Percentiles rank a stretch among this genome's conserved stretches.
Conservation (phyloP, 2,113 vertebrate genomes). For the Fregetta grallaria region DNA sequence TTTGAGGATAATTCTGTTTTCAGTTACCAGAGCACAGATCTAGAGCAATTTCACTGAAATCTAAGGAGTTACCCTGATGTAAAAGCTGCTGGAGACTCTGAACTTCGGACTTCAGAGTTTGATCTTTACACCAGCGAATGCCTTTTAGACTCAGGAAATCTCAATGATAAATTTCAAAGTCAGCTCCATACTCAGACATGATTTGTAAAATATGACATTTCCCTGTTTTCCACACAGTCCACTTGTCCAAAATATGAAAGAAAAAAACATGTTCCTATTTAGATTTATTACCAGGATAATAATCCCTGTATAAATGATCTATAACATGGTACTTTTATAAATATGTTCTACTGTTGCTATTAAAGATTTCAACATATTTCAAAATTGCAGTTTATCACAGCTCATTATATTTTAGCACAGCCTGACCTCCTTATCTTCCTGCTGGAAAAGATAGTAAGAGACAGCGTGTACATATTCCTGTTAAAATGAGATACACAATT, state of each 20-base stretch:
- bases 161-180: background rate
- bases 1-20: background rate
- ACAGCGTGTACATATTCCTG: background rate
- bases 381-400: background rate
- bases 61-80: background rate
- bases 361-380: background rate
- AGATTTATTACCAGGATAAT: background rate
- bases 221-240: background rate
- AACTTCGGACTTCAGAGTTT: background rate
- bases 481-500: slow-evolving; percentile 36
- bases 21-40: background rate
- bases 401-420: background rate
- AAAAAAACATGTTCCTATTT: background rate
- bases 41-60: background rate
- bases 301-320: background rate
- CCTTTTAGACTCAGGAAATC: background rate
- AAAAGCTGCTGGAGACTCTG: background rate
- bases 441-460: slow-evolving; percentile 22
- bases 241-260: background rate
- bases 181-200: background rate
- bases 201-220: background rate
- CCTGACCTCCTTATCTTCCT: slow-evolving; percentile 41
- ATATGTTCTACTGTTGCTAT: background rate
- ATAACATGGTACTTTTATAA: background rate
- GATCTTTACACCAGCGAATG: background rate